Conservation (phyloP, 1,140 invertebrate genomes). For the Tetramorium alpestre region DNA sequence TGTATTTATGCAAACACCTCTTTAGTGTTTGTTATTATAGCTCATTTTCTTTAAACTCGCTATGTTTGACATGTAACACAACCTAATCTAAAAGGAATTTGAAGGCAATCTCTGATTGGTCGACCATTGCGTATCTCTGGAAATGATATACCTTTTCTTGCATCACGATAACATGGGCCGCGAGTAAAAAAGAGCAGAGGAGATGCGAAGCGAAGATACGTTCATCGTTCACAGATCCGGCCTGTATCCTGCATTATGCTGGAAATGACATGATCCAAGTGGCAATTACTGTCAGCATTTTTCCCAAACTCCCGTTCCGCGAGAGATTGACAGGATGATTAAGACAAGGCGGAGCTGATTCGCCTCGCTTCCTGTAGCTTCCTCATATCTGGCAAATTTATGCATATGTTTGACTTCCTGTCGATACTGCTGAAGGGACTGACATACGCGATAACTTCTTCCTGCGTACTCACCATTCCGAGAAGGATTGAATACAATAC, state of each 20-base stretch:
- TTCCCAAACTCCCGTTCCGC: background rate
- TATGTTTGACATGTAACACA: too few species aligned
- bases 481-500: background rate
- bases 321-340: constrained; percentile 22
- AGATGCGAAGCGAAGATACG: background rate
- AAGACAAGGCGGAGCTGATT: constrained; percentile 1
- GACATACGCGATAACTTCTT: background rate
- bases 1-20: too few species aligned
- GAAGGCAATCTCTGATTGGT: too few species aligned
- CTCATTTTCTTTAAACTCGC: too few species aligned
- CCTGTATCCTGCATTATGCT: background rate
- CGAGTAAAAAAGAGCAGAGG: background rate
- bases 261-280: background rate
- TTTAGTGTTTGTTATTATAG: too few species aligned
- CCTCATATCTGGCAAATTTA: background rate
- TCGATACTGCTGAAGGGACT: background rate
- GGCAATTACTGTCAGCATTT: background rate
- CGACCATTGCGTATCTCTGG: too few species aligned
- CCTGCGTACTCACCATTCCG: background rate
- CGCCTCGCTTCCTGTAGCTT: constrained; percentile 11
- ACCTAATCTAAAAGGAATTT: too few species aligned
- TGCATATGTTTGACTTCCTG: background rate
- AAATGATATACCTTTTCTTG: too few species aligned
- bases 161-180: background rate
- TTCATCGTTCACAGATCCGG: background rate